phyloP scores from a whole-genome alignment of 2,888 invertebrate genomes.

The Frankliniella intonsa region DNA sequence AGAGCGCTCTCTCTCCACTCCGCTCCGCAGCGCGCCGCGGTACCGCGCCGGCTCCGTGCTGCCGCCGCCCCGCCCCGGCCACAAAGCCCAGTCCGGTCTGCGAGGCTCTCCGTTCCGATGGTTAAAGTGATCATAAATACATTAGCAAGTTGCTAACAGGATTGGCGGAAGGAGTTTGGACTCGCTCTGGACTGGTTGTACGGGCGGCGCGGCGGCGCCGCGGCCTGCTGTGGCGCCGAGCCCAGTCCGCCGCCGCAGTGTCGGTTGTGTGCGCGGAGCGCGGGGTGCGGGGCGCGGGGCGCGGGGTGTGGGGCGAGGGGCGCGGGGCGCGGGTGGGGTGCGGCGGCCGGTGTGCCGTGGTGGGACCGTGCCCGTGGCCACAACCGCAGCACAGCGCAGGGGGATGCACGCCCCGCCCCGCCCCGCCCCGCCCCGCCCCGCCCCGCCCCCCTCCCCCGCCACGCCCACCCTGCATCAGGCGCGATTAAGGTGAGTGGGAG shows the following conservation, averaged over 20 bases:
- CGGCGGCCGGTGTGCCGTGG: background rate
- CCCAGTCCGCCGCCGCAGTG: background rate
- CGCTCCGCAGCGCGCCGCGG: no score
- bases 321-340: background rate
- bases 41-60: no score
- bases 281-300: background rate
- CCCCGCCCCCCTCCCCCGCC: no score
- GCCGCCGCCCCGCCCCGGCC: no score
- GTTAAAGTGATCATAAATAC: conserved; percentile 17
- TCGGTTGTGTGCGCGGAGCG: background rate
- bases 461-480: no score
- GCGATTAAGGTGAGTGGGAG: no score
- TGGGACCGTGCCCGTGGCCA: no score
- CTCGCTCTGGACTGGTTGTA: background rate
- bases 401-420: no score
- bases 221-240: background rate
- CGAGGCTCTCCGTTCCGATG: background rate
- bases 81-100: background rate
- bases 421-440: no score
- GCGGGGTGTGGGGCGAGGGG: background rate
- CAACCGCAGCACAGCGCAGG: no score
- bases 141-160: conserved; percentile 13
- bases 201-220: background rate
- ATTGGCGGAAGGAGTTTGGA: conserved; percentile 12
- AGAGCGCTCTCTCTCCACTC: no score